These are phyloP conservation scores for Corbicula japonica DNA, from an alignment of 2,888 invertebrate species.

Conservation along the genomic window DNA sequence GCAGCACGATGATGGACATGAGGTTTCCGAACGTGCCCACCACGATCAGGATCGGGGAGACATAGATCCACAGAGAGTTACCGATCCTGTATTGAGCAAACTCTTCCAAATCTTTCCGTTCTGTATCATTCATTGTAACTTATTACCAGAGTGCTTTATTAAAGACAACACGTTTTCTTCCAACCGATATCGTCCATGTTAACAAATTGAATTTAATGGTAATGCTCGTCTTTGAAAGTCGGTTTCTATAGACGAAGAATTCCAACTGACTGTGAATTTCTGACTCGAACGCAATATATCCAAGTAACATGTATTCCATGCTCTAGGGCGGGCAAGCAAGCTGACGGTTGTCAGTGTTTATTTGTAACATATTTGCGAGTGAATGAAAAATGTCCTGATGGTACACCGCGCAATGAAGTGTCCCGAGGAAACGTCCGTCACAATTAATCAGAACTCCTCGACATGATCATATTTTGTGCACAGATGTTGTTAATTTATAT, in stretches of 20 bases:
- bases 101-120: conserved; percentile 25
- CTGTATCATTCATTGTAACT: not conserved
- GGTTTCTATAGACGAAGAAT: not conserved
- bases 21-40: conserved; percentile 71
- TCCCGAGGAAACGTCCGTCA: no score
- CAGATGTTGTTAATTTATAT: no score
- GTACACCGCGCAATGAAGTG: no score
- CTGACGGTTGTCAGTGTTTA: no score
- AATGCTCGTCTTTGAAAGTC: not conserved
- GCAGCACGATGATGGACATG: conserved; percentile 68
- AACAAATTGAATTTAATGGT: not conserved
- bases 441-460: no score
- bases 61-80: conserved; percentile 63
- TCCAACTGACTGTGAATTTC: not conserved
- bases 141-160: not conserved
- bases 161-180: not conserved
- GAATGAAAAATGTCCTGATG: no score
- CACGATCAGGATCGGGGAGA: conserved; percentile 64
- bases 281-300: no score
- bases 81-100: conserved; percentile 43
- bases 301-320: no score
- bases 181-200: not conserved
- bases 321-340: no score
- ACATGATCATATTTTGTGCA: no score
- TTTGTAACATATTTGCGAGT: no score